Evolutionary conservation across 2,797 vertebrate genomes (phyloP).

Genomic region (Muscicapa striata): DNA sequence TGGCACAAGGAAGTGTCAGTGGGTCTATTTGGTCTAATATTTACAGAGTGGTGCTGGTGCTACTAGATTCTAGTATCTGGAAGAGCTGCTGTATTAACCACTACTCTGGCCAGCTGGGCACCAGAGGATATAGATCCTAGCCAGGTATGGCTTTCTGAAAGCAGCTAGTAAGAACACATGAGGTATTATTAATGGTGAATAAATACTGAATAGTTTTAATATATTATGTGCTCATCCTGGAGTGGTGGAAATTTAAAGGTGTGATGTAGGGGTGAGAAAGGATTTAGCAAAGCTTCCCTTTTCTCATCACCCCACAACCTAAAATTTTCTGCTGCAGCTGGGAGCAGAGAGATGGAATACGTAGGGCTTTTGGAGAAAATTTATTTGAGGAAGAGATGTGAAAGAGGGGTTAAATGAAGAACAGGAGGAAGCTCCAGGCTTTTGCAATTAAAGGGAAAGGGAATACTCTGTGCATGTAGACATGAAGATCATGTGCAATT

Average conservation of each 20-base stretch:
- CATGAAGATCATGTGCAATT: accelerated
- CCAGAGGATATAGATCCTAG: not conserved
- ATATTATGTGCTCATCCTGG: not conserved
- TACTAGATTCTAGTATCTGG: not conserved
- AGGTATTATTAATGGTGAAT: not conserved
- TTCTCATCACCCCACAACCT: not conserved
- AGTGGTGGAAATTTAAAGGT: not conserved
- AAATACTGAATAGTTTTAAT: not conserved
- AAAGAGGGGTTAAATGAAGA: not conserved
- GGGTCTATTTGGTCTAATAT: not conserved
- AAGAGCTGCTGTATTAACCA: not conserved
- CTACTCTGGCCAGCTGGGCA: not conserved
- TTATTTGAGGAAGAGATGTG: not conserved
- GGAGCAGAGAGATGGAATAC: not conserved
- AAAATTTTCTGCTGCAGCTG: not conserved
- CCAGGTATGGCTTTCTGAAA: not conserved
- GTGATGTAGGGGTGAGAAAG: not conserved
- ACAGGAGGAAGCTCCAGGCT: not conserved
- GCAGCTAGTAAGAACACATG: not conserved
- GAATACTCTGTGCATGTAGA: not conserved
- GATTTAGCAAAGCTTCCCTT: not conserved
- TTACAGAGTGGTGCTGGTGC: not conserved
- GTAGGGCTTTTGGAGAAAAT: not conserved
- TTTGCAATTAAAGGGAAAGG: not conserved
- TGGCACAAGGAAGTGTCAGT: accelerated